These are phyloP conservation scores for Bungarus multicinctus DNA, from an alignment of 2,113 vertebrate genomes.

Conservation along the genomic window DNA sequence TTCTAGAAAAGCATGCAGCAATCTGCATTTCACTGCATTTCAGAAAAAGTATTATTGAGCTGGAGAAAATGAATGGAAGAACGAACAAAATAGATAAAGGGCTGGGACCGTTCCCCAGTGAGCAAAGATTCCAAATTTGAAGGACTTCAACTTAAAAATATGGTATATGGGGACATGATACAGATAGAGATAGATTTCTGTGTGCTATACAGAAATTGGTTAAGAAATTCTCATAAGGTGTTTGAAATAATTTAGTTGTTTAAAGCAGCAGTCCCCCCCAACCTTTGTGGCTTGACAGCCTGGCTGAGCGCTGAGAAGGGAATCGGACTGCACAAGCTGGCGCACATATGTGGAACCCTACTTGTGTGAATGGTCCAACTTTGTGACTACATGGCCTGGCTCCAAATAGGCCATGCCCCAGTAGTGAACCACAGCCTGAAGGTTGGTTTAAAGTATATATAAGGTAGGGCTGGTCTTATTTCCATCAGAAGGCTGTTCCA, in stretches of 20 bases:
- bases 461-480: background rate
- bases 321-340: no score
- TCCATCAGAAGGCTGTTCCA: background rate
- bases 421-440: no score
- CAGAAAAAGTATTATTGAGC: background rate
- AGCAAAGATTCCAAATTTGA: background rate
- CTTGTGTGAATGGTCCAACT: no score
- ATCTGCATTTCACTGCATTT: background rate
- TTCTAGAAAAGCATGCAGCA: background rate
- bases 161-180: background rate
- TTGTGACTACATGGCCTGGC: no score
- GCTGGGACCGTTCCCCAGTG: background rate
- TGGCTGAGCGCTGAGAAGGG: no score
- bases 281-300: no score
- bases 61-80: background rate
- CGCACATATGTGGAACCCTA: no score
- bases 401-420: no score
- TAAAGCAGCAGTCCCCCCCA: no score
- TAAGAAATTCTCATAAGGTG: background rate
- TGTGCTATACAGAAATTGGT: background rate
- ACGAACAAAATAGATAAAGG: background rate
- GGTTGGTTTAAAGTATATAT: background rate
- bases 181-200: background rate
- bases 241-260: background rate
- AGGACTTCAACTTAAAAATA: background rate